Evolutionary conservation across 2,888 invertebrate genomes (phyloP).

Genomic region (Lepidochitona cinerea): DNA sequence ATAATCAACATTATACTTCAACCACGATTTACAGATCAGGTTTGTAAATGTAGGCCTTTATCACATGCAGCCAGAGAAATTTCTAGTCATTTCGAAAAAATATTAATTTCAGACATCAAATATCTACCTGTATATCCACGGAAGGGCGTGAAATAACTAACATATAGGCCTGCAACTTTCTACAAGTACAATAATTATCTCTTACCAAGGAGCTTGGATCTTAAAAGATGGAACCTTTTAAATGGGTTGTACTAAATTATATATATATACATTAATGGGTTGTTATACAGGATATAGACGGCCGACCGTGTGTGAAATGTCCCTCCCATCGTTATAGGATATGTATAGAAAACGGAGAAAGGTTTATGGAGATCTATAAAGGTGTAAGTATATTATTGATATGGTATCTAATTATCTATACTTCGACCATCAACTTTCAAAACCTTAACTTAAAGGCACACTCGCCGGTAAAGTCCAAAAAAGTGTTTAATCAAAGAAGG

Average conservation of each 20-base stretch:
- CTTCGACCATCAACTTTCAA: no score
- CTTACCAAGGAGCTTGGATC: not conserved
- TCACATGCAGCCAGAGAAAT: no score
- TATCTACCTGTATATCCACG: no score
- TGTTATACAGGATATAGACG: slow-evolving; percentile 45
- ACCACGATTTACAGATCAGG: no score
- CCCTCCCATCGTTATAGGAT: slow-evolving; percentile 59
- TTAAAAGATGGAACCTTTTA: no score
- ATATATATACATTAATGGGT: not conserved
- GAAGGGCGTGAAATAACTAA: not conserved
- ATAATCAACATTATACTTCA: no score
- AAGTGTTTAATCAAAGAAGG: no score
- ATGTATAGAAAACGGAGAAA: slow-evolving; percentile 45
- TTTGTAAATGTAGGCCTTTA: no score
- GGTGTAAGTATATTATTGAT: not conserved
- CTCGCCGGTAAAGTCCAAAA: no score
- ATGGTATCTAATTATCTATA: no score
- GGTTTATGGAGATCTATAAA: slow-evolving; percentile 20
- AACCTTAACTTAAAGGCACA: no score
- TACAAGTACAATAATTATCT: not conserved
- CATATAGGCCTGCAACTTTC: not conserved
- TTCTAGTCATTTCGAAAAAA: not conserved
- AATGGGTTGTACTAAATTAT: not conserved
- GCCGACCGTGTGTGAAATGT: slow-evolving; percentile 47
- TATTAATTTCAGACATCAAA: no score